phyloP scores from a whole-genome alignment of 2,113 vertebrate genomes.

The Neolamprologus variostigma region DNA sequence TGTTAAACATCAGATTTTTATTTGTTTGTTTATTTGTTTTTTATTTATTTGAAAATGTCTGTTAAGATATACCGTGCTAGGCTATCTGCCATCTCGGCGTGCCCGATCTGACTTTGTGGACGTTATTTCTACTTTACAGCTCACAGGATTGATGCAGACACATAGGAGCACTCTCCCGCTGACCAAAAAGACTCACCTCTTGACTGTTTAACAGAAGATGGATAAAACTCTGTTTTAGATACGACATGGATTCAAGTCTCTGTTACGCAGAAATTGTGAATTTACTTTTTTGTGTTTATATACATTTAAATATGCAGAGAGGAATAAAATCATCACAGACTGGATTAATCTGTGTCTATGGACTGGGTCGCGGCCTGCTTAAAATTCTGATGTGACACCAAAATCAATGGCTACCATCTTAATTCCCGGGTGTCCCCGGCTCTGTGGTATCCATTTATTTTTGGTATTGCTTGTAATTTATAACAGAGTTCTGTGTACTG shows the following conservation, averaged over 20 bases:
- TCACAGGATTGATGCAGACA: slow-evolving; percentile 94
- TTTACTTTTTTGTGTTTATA: slow-evolving; percentile 53
- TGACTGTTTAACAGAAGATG: slow-evolving; percentile 30
- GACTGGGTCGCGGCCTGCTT: slow-evolving; percentile 25
- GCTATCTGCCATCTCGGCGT: not conserved
- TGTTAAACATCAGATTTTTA: not conserved
- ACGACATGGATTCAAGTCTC: slow-evolving; percentile 39
- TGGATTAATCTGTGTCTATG: slow-evolving; percentile 1
- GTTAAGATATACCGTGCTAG: not conserved
- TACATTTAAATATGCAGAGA: slow-evolving; percentile 45
- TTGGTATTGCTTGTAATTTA: slow-evolving; percentile 44
- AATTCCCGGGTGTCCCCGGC: not conserved
- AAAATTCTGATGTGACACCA: slow-evolving; percentile 27
- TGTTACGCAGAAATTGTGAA: slow-evolving; percentile 45
- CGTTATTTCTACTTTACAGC: slow-evolving; percentile 67
- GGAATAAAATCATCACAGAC: slow-evolving; percentile 8
- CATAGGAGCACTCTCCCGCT: slow-evolving; percentile 66
- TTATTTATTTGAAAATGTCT: not conserved
- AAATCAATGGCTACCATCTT: slow-evolving; percentile 27
- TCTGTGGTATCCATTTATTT: slow-evolving; percentile 39
- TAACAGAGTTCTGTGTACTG: slow-evolving; percentile 41
- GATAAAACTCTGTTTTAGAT: slow-evolving; percentile 53
- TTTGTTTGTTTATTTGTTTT: not conserved
- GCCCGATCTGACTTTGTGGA: not conserved
- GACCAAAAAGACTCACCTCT: slow-evolving; percentile 45